Base-by-base conservation (phyloP, 2,888 invertebrate genomes). In the Sericinus montela region DNA sequence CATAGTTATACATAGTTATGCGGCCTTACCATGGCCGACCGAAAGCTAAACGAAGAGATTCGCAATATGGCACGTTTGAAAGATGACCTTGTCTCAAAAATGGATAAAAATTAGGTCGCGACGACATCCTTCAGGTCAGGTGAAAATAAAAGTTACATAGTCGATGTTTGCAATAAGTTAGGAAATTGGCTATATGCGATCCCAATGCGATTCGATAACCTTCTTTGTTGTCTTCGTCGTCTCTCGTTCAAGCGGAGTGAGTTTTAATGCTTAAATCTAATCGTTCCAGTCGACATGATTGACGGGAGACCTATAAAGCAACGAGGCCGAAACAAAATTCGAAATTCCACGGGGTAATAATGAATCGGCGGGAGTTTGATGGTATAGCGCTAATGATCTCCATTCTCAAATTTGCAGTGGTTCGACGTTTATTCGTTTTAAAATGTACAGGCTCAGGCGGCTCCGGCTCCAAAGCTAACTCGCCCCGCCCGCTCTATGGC, bases 381-480 rank as follows among this genome's bases (percentile, higher is more conserved):
- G 72, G 77, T 79, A 77, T 73, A 72, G 72, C 79, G 79, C 78
- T 88, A 87, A 88, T 88, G 85, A 88, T 84, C 75, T 80, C 79
- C 78, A 77, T 80, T 86, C 82, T 79, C 74, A 67, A 78, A 84
- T 83, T 82, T 73, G 63, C 72, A 76, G 72, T 65, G 67, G 67
- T 76, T 86, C 78, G 85, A 86, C 82, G 81, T 87, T 86, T 83
- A 86, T 87, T 83, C 85, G 80, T 82, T 87, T 87, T 87, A 85
- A 85, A 87, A 75, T 64, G 63, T 66, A 73, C 62, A 63, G 58
- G 53, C 57, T 60, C 59, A 60, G 64, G 65, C 72, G 64, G 68
- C 68, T 71, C 65, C 69, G 66, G 69, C 74, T 76, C 69, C 68
- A 71, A 72, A 72, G 68, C 75, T 71, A 42, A 39, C 44, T 37